Evolutionary conservation across 35 echinoderm and acorn worm species (phyloP).

Genomic region (Lytechinus pictus): DNA sequence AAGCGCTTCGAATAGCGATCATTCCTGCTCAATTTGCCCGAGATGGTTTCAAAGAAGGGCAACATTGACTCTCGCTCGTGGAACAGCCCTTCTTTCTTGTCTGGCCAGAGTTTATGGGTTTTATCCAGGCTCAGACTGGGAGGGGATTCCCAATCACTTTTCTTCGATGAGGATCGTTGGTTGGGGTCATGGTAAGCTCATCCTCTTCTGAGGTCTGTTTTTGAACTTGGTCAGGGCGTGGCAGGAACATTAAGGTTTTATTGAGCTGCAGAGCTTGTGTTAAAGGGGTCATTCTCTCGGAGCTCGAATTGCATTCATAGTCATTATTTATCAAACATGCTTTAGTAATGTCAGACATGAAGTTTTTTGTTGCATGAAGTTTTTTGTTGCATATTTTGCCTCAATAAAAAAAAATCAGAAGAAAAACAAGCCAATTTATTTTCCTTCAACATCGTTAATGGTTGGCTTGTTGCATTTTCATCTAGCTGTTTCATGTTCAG

Average conservation of each 20-base stretch:
- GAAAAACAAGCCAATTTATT: too few relatives aligned
- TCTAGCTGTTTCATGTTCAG: too few relatives aligned
- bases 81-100: conserved; percentile 17
- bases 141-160: not conserved
- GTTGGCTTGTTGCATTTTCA: too few relatives aligned
- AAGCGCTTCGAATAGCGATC: not conserved
- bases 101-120: not conserved
- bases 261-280: not conserved
- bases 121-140: not conserved
- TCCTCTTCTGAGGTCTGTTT: not conserved
- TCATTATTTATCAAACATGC: too few relatives aligned
- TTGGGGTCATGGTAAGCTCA: not conserved
- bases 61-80: not conserved
- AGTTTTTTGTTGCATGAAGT: too few relatives aligned
- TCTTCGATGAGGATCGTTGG: not conserved
- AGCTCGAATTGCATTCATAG: too few relatives aligned
- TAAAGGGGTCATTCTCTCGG: not conserved
- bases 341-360: too few relatives aligned
- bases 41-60: not conserved
- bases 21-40: not conserved
- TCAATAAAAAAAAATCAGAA: too few relatives aligned
- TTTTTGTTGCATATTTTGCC: too few relatives aligned
- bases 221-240: conserved; percentile 7
- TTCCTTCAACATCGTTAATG: too few relatives aligned
- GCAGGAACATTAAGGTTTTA: not conserved